Percentiles rank a stretch among this genome's conserved stretches.
phyloP scores from a whole-genome alignment of 2,113 vertebrate species.

The chimpanzee (Pan troglodytes) region NHGRI_mPanTro3-v2.1_pri NC_072398.2:42948501-42949000 shows the following conservation, averaged over 20 bases:
- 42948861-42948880: neutral
- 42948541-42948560: no score
- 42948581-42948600: no score
- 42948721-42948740: neutral
- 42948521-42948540: no score
- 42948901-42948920: neutral
- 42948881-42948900: neutral
- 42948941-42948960: neutral
- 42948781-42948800: neutral
- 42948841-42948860: neutral
- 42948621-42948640: neutral
- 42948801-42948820: neutral
- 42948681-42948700: neutral
- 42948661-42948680: neutral
- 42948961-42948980: neutral
- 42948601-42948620: neutral
- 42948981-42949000: neutral
- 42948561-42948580: no score
- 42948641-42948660: neutral
- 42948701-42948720: neutral
- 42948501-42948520: no score
- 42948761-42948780: neutral
- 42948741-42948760: neutral
- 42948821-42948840: neutral
- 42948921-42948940: neutral